Conservation (phyloP, 2,888 invertebrate genomes). For the Cybosia mesomella region DNA sequence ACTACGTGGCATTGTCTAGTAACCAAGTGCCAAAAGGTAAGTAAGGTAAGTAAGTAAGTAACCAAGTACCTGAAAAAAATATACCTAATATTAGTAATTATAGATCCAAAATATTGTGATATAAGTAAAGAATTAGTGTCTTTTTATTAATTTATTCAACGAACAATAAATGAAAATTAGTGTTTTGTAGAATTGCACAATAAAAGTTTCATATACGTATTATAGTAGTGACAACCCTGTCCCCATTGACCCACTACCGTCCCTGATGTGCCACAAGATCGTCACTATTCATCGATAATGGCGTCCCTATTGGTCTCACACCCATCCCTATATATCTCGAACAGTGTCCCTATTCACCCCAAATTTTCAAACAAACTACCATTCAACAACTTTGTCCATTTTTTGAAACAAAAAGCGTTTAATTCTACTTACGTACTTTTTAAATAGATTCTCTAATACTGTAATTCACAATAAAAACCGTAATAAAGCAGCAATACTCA, state of each 20-base stretch:
- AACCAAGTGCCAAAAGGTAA: background rate
- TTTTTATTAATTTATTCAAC: constrained; percentile 2
- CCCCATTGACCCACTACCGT: constrained; percentile 14
- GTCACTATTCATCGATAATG: constrained; percentile 14
- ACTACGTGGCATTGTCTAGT: constrained; percentile 10
- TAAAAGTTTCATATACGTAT: constrained; percentile 14
- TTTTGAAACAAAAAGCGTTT: constrained; percentile 10
- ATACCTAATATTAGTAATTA: background rate
- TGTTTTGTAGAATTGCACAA: constrained; percentile 8
- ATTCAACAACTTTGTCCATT: constrained; percentile 5
- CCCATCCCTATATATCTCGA: background rate
- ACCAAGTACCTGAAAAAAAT: background rate
- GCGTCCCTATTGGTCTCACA: constrained; percentile 12
- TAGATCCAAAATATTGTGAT: constrained; percentile 1
- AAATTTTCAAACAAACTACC: constrained; percentile 7
- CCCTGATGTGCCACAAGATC: constrained; percentile 4
- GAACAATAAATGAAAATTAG: constrained; percentile 8
- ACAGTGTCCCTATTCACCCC: constrained; percentile 9
- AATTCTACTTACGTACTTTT: constrained; percentile 10
- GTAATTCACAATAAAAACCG: constrained; percentile 9
- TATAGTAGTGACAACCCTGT: constrained; percentile 13
- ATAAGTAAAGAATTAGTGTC: constrained; percentile 16
- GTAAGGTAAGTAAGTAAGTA: background rate
- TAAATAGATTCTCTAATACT: background rate
- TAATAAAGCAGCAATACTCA: constrained; percentile 5